Percentiles rank a stretch among this genome's conserved stretches.
phyloP scores from a whole-genome alignment of 2,888 invertebrate genomes.

The Cephus pygmeus region DNA sequence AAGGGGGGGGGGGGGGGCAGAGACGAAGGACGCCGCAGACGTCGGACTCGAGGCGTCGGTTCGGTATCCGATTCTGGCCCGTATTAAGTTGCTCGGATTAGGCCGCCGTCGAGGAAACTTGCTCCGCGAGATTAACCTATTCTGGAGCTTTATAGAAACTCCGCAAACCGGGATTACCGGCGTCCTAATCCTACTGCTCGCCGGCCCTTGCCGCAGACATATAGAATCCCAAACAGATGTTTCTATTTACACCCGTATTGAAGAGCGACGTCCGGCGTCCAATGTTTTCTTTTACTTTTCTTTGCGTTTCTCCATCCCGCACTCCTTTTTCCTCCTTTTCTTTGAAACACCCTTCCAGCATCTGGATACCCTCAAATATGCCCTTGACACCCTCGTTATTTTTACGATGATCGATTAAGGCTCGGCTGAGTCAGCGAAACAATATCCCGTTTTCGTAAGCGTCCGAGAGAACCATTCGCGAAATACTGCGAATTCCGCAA shows the following conservation, averaged over 20 bases:
- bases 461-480: not conserved
- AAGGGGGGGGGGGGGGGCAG: not conserved
- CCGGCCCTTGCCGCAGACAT: constrained; percentile 42
- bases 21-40: constrained; percentile 13
- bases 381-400: constrained; percentile 36
- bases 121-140: constrained; percentile 55
- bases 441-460: not conserved
- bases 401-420: constrained; percentile 38
- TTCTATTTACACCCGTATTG: constrained; percentile 47
- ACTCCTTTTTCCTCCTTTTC: not conserved
- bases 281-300: not conserved
- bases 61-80: constrained; percentile 29
- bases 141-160: constrained; percentile 52
- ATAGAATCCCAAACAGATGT: constrained; percentile 57
- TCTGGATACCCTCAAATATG: constrained; percentile 18
- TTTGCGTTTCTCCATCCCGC: not conserved
- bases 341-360: not conserved
- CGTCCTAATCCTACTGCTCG: constrained; percentile 46
- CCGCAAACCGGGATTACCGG: constrained; percentile 50
- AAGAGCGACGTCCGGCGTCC: not conserved
- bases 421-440: not conserved
- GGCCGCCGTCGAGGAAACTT: constrained; percentile 37
- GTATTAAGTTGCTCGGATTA: constrained; percentile 54
- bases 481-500: not conserved
- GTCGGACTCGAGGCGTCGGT: constrained; percentile 20